Percentiles rank a stretch among this genome's conserved stretches.
Evolutionary conservation across 2,113 vertebrate genomes (phyloP).

Genomic region (Lipophrys pholis): DNA sequence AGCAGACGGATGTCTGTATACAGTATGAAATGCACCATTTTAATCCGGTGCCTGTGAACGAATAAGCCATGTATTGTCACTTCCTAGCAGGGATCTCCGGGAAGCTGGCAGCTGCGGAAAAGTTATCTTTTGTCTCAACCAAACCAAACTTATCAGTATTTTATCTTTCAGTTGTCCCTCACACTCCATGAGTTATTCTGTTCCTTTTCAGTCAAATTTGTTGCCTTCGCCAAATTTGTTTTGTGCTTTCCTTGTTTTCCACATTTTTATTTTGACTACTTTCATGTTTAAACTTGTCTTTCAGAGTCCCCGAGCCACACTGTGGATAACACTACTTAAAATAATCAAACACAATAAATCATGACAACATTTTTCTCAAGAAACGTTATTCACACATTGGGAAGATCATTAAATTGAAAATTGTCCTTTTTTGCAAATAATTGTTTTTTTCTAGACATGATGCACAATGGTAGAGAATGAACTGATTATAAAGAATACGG

Average conservation of each 20-base stretch:
- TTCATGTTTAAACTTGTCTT: neutral
- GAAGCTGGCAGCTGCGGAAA: slow-evolving; percentile 8
- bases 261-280: neutral
- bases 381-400: neutral
- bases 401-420: no score
- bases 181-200: neutral
- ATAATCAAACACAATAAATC: neutral
- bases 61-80: neutral
- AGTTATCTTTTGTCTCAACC: neutral
- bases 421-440: neutral
- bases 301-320: neutral
- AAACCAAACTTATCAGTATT: neutral
- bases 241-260: neutral
- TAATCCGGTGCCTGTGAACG: neutral
- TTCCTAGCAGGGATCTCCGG: neutral
- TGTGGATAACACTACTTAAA: neutral
- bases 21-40: neutral
- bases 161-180: neutral
- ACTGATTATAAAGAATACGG: no score
- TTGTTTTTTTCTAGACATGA: neutral
- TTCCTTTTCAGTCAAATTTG: neutral
- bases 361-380: neutral
- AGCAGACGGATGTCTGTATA: neutral
- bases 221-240: neutral
- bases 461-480: neutral